Percentiles rank a stretch among this genome's conserved stretches.
phyloP scores from a whole-genome alignment of 2,797 vertebrate species.

The Sebastes flavidus region DNA sequence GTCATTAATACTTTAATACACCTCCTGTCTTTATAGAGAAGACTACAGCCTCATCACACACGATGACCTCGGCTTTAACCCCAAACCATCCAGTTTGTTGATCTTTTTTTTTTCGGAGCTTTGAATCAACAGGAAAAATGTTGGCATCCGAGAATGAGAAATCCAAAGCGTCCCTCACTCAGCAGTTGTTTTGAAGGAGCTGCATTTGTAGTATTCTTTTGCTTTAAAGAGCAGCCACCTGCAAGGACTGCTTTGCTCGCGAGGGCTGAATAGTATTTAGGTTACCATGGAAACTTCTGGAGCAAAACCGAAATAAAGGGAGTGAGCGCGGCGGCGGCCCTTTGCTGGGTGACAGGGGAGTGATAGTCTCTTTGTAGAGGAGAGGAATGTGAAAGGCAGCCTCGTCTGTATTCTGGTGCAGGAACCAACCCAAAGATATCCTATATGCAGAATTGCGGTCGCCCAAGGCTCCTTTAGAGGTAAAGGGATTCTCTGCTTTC shows the following conservation, averaged over 20 bases:
- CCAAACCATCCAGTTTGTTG: not conserved
- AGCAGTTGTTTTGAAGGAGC: slow-evolving; percentile 34
- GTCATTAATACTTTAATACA: slow-evolving; percentile 11
- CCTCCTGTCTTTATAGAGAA: not conserved
- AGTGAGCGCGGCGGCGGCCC: slow-evolving; percentile 22
- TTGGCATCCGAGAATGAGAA: not conserved
- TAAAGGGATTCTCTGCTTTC: slow-evolving; percentile 35
- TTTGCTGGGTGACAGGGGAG: slow-evolving; percentile 51
- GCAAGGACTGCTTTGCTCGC: slow-evolving; percentile 67
- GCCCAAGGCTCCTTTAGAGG: slow-evolving; percentile 51
- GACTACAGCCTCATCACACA: not conserved
- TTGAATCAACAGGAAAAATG: not conserved
- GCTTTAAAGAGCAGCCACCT: slow-evolving; percentile 70
- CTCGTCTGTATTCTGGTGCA: slow-evolving; percentile 84
- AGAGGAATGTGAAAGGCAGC: slow-evolving; percentile 64
- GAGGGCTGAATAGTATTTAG: slow-evolving; percentile 75
- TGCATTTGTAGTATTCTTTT: slow-evolving; percentile 51
- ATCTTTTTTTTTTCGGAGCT: not conserved
- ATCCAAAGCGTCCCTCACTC: not conserved
- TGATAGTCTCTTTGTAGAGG: slow-evolving; percentile 64
- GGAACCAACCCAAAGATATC: slow-evolving; percentile 76
- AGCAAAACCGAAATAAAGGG: slow-evolving; percentile 77
- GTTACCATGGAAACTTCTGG: slow-evolving; percentile 82
- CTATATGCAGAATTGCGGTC: slow-evolving; percentile 70
- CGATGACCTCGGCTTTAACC: not conserved